phyloP scores from a whole-genome alignment of 1,140 invertebrate genomes.

The Sminthurides bifidus region DNA sequence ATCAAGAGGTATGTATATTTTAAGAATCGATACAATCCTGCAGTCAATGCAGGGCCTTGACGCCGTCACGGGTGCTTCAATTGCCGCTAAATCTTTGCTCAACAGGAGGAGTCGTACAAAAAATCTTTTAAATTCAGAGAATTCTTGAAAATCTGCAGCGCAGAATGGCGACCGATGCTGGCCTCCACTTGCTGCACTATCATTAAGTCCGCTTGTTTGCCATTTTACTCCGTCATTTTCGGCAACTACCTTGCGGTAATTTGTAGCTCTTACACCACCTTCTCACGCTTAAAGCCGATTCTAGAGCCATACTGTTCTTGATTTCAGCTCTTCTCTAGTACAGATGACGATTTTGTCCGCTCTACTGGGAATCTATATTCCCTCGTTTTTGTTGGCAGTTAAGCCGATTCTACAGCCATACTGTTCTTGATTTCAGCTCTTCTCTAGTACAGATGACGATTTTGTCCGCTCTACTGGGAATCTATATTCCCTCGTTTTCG shows the following conservation, averaged over 20 bases:
- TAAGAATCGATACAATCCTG: too few species aligned
- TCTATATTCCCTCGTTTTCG: constrained; percentile 11
- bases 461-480: constrained; percentile 6
- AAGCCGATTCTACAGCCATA: too few species aligned
- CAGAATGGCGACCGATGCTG: constrained; percentile 11
- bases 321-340: constrained; percentile 10
- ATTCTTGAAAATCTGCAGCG: too few species aligned
- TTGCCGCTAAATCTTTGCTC: too few species aligned
- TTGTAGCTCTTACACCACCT: background rate
- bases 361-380: constrained; percentile 12
- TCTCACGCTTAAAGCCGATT: background rate
- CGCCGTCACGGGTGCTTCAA: too few species aligned
- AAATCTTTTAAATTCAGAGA: too few species aligned
- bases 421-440: too few species aligned
- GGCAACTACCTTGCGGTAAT: constrained; percentile 18
- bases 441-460: constrained; percentile 2
- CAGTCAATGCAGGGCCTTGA: too few species aligned
- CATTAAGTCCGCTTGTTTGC: constrained; percentile 11
- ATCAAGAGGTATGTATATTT: too few species aligned
- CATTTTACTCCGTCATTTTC: constrained; percentile 16
- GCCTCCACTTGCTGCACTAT: constrained; percentile 2
- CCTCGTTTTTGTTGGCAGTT: constrained; percentile 5
- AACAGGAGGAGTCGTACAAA: too few species aligned
- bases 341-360: constrained; percentile 1
- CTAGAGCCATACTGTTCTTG: too few species aligned